Evolutionary conservation across 2,113 vertebrate genomes (phyloP).

Genomic region (Turdus rufiventris): DNA sequence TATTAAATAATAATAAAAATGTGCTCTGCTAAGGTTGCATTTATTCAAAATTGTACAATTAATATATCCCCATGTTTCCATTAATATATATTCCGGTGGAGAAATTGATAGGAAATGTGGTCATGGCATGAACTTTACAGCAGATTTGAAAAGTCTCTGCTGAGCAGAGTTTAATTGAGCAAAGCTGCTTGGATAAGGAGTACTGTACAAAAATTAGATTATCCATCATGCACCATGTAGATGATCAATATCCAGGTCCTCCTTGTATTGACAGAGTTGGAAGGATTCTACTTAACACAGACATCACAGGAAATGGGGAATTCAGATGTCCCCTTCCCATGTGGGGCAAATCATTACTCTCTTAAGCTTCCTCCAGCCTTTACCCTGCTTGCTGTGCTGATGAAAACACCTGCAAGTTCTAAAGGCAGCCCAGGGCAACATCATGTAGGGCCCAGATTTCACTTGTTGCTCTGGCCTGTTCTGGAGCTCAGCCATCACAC

Average conservation of each 20-base stretch:
- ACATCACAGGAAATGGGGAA: background rate
- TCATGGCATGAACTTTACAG: constrained; percentile 60
- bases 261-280: background rate
- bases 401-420: background rate
- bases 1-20: constrained; percentile 69
- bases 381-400: background rate
- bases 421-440: background rate
- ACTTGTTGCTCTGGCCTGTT: background rate
- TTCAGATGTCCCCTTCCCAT: background rate
- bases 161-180: constrained; percentile 43
- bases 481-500: background rate
- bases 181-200: background rate
- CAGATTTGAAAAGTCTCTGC: constrained; percentile 42
- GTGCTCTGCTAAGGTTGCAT: constrained; percentile 51
- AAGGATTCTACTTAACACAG: background rate
- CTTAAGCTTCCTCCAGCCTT: background rate
- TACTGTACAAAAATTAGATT: background rate
- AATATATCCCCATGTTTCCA: constrained; percentile 60
- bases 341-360: background rate
- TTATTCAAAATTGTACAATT: constrained; percentile 66
- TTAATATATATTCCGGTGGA: constrained; percentile 55
- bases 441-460: background rate
- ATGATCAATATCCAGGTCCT: background rate
- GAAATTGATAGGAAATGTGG: constrained; percentile 64
- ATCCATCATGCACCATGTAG: background rate